Evolutionary conservation across 2,888 invertebrate genomes (phyloP), one percentile per base, ranked within the genome.

Genomic region (Clivina fossor): DNA sequence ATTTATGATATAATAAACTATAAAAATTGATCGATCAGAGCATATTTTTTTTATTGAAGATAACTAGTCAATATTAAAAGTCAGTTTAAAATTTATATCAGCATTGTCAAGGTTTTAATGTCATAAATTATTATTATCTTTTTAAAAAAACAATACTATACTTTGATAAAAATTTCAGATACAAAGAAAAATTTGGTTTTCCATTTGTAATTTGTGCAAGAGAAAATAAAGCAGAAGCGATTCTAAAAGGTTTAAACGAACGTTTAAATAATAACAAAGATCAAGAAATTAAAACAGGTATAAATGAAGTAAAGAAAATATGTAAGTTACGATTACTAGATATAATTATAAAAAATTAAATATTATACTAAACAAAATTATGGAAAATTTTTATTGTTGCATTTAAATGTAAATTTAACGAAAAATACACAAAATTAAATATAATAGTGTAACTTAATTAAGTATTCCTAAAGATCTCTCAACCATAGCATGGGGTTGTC

Each of bases 401-500:
- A 20, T 11, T 7, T 5, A 18, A 26, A 26, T 9, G 37, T n/a
- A 22, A 19, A 30, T 30, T 32, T 5, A 28, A 16, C 15, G 16
- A 46, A 46, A 32, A 26, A 43, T 28, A 43, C 30, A 44, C 18
- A 32, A 19, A 19, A 30, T 33, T 32, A 19, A 7, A n/a, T 18
- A n/a, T n/a, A n/a, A n/a, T n/a, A n/a, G n/a, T n/a, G n/a, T n/a
- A n/a, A n/a, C n/a, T n/a, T n/a, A 59, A 74, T 78, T 81, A 49
- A 83, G 74, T 69, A 89, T 74, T 58, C 88, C 86, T 41, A 88
- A 74, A 47, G 82, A 80, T 67, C 83, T 84, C 71, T 93, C 93
- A 57, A 91, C 77, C 50, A 91, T 78, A 33, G 89, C 87, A 73
- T 93, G 93, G 3, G 94, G 93, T 60, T 89, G 86, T 8, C 86